Conservation (phyloP, 2,113 vertebrate genomes). For the Urocynchramus pylzowi region DNA sequence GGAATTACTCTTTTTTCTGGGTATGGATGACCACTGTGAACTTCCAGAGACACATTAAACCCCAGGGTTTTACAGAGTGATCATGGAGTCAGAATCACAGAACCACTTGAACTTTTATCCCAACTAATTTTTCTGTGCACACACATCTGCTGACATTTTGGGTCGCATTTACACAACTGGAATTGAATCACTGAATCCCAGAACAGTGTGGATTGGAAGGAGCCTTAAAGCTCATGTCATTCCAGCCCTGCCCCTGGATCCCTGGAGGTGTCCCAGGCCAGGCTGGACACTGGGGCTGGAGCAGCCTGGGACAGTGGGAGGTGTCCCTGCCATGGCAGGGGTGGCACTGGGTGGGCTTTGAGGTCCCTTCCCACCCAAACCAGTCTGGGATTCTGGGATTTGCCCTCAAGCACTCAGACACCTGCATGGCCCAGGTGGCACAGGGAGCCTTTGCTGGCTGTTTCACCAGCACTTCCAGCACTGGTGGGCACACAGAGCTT, state of each 20-base stretch:
- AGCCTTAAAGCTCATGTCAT: accelerated
- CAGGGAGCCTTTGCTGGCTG: neutral
- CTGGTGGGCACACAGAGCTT: accelerated
- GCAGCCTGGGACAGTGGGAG: neutral
- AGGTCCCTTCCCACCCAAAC: neutral
- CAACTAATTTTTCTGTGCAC: neutral
- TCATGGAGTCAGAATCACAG: accelerated
- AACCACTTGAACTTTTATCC: neutral
- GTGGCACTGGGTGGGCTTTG: neutral
- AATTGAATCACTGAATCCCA: neutral
- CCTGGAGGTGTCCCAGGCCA: neutral
- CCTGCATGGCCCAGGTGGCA: neutral
- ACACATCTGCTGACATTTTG: neutral
- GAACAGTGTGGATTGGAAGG: neutral
- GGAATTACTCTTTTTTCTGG: neutral
- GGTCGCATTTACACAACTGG: neutral
- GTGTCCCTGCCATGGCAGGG: neutral
- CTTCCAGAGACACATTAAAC: neutral
- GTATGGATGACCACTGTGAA: accelerated
- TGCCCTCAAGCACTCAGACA: neutral
- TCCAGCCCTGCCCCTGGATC: neutral
- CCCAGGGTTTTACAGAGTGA: neutral
- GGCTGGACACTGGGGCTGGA: neutral
- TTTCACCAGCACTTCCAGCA: accelerated
- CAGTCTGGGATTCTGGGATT: neutral